These are phyloP conservation scores for Elachura formosa DNA, from an alignment of 2,113 vertebrate species.

Conservation along the genomic window DNA sequence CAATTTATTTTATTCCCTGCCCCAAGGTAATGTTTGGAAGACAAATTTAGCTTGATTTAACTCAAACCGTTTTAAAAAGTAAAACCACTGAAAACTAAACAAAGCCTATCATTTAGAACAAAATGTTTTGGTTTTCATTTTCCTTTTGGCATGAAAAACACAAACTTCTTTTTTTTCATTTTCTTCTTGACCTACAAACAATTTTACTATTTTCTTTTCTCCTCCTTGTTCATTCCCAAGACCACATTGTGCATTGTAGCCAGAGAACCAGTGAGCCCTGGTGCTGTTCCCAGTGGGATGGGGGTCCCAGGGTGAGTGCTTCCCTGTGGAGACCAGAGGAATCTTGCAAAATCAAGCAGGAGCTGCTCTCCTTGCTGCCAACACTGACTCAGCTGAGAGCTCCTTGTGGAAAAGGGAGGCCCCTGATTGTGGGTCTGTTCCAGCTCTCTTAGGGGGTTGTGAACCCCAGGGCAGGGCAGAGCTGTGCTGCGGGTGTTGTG, in stretches of 20 bases:
- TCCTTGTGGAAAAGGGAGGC: neutral
- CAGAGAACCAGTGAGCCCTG: rapidly evolving
- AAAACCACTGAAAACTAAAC: slow-evolving; percentile 64
- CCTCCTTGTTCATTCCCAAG: neutral
- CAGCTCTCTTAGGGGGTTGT: neutral
- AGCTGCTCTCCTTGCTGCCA: neutral
- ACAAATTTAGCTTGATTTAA: slow-evolving; percentile 49
- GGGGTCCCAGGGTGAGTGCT: neutral
- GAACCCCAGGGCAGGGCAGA: neutral
- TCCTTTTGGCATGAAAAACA: slow-evolving; percentile 39
- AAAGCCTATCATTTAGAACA: slow-evolving; percentile 66
- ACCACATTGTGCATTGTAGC: rapidly evolving
- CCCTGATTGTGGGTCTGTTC: neutral
- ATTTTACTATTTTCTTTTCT: neutral
- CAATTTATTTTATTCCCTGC: slow-evolving; percentile 32
- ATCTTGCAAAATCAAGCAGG: neutral
- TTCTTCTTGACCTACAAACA: slow-evolving; percentile 42
- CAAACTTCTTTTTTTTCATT: slow-evolving; percentile 29
- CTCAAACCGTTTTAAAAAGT: slow-evolving; percentile 52
- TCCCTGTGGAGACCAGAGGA: neutral
- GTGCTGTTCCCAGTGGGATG: neutral
- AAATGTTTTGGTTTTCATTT: slow-evolving; percentile 64
- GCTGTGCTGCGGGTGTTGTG: neutral
- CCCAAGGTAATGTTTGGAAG: slow-evolving; percentile 56
- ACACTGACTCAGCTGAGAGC: slow-evolving; percentile 38